These are phyloP conservation scores for Typhlichthys eigenmanni DNA, from an alignment of 2,797 vertebrate species.

Conservation along the genomic window DNA sequence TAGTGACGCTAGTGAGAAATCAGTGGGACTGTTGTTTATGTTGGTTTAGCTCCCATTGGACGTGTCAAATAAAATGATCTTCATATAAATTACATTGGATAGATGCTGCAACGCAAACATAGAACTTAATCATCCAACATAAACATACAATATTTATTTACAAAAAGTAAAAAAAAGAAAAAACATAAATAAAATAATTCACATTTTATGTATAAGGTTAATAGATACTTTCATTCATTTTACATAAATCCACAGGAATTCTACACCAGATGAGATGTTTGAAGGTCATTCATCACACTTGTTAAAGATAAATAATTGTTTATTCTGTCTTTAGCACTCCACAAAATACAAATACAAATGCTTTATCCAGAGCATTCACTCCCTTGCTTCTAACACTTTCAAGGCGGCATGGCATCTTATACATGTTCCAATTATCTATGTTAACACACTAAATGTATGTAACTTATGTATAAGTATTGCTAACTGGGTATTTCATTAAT, in stretches of 20 bases:
- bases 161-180: no score
- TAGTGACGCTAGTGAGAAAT: slow-evolving; percentile 16
- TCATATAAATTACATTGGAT: background rate
- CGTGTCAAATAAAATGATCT: no score
- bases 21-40: slow-evolving; percentile 16
- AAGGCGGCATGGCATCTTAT: background rate
- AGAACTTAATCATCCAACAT: background rate
- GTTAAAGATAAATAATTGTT: slow-evolving; percentile 79
- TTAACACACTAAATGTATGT: background rate
- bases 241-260: slow-evolving; percentile 61
- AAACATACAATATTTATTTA: background rate
- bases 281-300: slow-evolving; percentile 78
- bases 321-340: slow-evolving; percentile 64
- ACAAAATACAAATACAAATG: slow-evolving; percentile 64
- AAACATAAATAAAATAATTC: background rate
- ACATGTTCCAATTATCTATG: background rate
- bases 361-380: slow-evolving; percentile 37
- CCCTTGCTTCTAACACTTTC: slow-evolving; percentile 4
- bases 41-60: no score
- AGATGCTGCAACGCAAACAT: background rate
- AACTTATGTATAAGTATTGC: no score
- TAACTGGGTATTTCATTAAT: background rate
- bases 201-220: background rate
- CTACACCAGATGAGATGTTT: slow-evolving; percentile 69
- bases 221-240: background rate